Percentiles rank a stretch among this genome's conserved stretches.
These are phyloP conservation scores for Pantelozetes paolii DNA, from an alignment of 2,888 invertebrate genomes.

Conservation along the genomic window DNA sequence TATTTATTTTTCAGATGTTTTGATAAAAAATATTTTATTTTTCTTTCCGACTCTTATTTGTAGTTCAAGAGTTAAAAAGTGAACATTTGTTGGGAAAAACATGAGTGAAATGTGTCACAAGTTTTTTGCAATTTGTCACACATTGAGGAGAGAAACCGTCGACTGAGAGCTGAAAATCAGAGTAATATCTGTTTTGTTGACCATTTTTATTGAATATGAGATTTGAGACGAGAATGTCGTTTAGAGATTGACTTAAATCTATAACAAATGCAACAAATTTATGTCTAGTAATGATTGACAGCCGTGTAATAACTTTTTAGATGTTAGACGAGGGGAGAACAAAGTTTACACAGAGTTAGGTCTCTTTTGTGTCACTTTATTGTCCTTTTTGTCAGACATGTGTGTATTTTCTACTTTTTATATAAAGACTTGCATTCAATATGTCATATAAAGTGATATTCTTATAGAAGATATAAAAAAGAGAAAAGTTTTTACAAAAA, in stretches of 20 bases:
- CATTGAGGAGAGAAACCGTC: not conserved
- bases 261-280: conserved; percentile 17
- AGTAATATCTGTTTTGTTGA: not conserved
- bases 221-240: not conserved
- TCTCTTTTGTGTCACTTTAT: conserved; percentile 24
- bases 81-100: conserved; percentile 1
- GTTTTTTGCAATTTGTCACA: not conserved
- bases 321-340: not conserved
- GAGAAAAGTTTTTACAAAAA: not conserved
- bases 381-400: conserved; percentile 16
- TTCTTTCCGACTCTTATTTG: not conserved
- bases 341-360: conserved; percentile 19
- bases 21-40: no score
- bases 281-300: conserved; percentile 33
- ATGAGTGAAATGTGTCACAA: not conserved
- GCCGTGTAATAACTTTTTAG: conserved; percentile 31
- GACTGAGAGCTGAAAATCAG: not conserved
- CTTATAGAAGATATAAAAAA: not conserved
- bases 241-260: not conserved
- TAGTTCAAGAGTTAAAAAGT: conserved; percentile 8
- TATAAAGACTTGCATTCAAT: conserved; percentile 8
- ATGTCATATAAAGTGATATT: conserved; percentile 1
- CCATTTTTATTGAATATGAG: conserved; percentile 6
- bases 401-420: conserved; percentile 6
- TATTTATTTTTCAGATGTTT: not conserved